Base-by-base conservation (phyloP, 2,888 invertebrate genomes). In the Aplocera efformata region DNA sequence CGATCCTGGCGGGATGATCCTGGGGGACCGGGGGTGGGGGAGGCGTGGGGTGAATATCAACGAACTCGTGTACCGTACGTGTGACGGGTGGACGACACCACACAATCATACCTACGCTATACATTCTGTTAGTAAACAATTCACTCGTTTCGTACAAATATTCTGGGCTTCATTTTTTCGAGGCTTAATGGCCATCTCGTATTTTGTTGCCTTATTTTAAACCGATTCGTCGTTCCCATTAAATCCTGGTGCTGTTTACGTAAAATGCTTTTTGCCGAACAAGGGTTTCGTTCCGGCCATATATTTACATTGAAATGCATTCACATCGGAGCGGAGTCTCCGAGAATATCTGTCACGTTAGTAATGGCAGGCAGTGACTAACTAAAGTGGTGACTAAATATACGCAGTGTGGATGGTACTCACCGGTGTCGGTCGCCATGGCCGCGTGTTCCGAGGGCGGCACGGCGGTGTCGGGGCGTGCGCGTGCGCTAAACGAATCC, bases 371-470 rank as follows among this genome's bases (percentile, higher is more conserved):
- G n/a, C n/a, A n/a, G n/a, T n/a, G n/a, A n/a, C n/a, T n/a, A n/a
- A n/a, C 23, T 13, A 20, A 33, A 33, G 8, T 13, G 11, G 28
- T 24, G 24, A 8, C 25, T 40, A 30, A 34, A 17, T 17, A 1
- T 3, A 17, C 29, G 29, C 23, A 26, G 10, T 20, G 17, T 31
- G 10, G 43, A 40, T n/a, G n/a, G 48, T 48, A 78, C 83, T 81
- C 55, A 89, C 89, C 85, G 57, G 88, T 79, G 44, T 89, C 88
- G 78, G 86, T 84, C 71, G 88, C 86, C 89, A 89, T 89, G 79
- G 83, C 80, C 70, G 83, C 75, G 62, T 76, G 85, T 60, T 83
- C 84, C 46, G 85, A 82, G 73, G 89, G 88, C 81, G 88, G 85
- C 88, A 86, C 84, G 75, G 70, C 72, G 64, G 67, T 63, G 70